Evolutionary conservation across 2,888 invertebrate species (phyloP).

Genomic region (Celastrina argiolus): DNA sequence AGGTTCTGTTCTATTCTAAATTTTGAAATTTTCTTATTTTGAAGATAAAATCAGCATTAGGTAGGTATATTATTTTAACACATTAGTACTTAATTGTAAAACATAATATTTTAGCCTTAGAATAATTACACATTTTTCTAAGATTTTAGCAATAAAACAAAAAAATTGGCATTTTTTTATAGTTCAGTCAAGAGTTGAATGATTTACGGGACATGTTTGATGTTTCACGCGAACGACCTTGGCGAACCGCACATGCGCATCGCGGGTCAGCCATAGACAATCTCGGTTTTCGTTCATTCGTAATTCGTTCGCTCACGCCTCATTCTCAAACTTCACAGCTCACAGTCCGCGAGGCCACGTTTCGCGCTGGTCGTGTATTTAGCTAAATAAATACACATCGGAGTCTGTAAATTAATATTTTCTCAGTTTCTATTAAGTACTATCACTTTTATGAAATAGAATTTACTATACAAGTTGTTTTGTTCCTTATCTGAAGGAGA

Average conservation of each 20-base stretch:
- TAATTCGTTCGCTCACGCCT: constrained; percentile 30
- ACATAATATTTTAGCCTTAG: no score
- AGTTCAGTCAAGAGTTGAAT: constrained; percentile 20
- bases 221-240: constrained; percentile 58
- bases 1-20: background rate
- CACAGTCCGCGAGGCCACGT: constrained; percentile 39
- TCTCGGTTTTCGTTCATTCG: constrained; percentile 38
- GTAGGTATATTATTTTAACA: no score
- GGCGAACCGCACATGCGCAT: constrained; percentile 54
- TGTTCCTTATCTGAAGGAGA: background rate
- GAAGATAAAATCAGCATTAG: no score
- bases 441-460: constrained; percentile 9
- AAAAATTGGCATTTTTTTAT: background rate
- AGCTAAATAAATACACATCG: constrained; percentile 24
- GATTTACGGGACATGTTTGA: constrained; percentile 28
- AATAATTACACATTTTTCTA: no score
- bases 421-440: background rate
- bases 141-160: no score
- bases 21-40: no score
- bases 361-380: constrained; percentile 35
- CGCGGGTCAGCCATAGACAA: constrained; percentile 41
- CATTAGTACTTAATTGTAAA: no score
- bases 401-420: constrained; percentile 15
- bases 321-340: no score
- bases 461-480: background rate